phyloP scores from a whole-genome alignment of 2,888 invertebrate species.

The Lumbricus terrestris region DNA sequence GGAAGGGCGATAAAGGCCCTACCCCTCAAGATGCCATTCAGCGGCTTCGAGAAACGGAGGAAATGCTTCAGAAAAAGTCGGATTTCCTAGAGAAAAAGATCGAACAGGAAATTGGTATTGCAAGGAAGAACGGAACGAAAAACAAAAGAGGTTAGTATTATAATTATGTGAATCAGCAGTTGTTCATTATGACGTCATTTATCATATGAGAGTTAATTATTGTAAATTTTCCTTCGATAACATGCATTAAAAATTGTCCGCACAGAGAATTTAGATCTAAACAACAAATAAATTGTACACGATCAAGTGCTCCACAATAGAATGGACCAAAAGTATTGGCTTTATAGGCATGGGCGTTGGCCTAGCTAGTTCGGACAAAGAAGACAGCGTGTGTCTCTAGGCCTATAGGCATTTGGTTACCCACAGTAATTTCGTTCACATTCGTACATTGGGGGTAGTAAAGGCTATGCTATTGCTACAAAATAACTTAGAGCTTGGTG shows the following conservation, averaged over 20 bases:
- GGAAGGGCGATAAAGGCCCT: conserved; percentile 77
- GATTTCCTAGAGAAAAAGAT: conserved; percentile 95
- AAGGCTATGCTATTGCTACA: background rate
- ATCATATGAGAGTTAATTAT: background rate
- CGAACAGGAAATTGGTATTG: conserved; percentile 78
- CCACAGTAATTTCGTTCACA: background rate
- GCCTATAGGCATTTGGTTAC: background rate
- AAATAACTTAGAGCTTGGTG: too few species aligned
- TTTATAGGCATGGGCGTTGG: background rate
- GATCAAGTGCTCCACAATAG: background rate
- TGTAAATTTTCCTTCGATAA: background rate
- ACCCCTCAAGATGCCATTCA: conserved; percentile 95
- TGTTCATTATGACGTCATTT: background rate
- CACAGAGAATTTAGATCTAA: background rate
- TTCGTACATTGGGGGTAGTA: background rate
- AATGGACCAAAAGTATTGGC: background rate
- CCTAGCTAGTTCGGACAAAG: background rate
- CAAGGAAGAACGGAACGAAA: conserved; percentile 88
- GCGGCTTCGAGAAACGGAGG: conserved; percentile 92
- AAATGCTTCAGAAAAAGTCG: conserved; percentile 93
- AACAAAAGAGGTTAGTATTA: conserved; percentile 60
- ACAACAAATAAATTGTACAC: background rate
- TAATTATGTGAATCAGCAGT: background rate
- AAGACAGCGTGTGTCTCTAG: background rate
- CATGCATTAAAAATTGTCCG: background rate